Percentiles rank a stretch among this genome's conserved stretches.
These are phyloP conservation scores for Cloeon dipterum DNA, from an alignment of 2,888 invertebrate species.

Conservation along the genomic window DNA sequence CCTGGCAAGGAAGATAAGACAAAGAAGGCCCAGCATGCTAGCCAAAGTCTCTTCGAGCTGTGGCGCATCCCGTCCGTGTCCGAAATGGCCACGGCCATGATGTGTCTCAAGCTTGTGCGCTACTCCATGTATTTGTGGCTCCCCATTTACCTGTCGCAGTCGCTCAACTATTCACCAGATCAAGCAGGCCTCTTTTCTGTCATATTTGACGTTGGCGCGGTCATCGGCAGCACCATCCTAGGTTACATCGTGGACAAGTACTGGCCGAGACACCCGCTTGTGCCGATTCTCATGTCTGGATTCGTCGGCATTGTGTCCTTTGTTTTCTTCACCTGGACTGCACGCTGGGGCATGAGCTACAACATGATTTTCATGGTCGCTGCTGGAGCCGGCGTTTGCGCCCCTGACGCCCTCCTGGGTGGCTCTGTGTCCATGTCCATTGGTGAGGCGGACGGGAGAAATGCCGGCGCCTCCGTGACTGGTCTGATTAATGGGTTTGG, in stretches of 20 bases:
- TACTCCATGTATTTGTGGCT: constrained; percentile 25
- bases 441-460: constrained; percentile 19
- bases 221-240: constrained; percentile 18
- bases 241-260: constrained; percentile 18
- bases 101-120: constrained; percentile 22
- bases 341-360: constrained; percentile 16
- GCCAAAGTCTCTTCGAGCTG: constrained; percentile 12
- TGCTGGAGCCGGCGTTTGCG: constrained; percentile 21
- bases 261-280: constrained; percentile 11
- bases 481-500: constrained; percentile 23
- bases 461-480: constrained; percentile 20
- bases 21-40: constrained; percentile 9
- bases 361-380: constrained; percentile 18
- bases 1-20: constrained; percentile 14
- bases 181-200: constrained; percentile 21
- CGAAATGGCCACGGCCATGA: constrained; percentile 19
- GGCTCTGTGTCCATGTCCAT: constrained; percentile 21
- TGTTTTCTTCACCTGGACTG: constrained; percentile 16
- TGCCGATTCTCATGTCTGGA: constrained; percentile 9
- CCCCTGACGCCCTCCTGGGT: constrained; percentile 20
- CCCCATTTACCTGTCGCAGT: constrained; percentile 19
- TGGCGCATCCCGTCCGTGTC: constrained; percentile 18
- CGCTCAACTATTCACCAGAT: constrained; percentile 17
- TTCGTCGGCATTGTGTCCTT: constrained; percentile 7
- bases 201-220: constrained; percentile 23